Evolutionary conservation across 2,888 invertebrate species (phyloP).

Genomic region (Gisinianus flammeolus): DNA sequence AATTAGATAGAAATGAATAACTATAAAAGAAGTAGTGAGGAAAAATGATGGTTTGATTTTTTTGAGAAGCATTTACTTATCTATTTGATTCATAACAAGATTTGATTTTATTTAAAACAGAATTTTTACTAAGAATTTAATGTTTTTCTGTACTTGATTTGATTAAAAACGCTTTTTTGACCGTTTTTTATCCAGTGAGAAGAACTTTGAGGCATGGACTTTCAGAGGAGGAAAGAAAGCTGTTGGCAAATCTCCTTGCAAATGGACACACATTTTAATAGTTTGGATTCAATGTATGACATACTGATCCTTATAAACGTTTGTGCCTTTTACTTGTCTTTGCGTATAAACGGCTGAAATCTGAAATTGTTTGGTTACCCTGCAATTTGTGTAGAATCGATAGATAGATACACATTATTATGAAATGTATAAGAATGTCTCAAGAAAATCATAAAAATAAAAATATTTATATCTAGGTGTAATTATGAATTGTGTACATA

Average conservation of each 20-base stretch:
- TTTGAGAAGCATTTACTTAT: too few species aligned
- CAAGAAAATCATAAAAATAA: background rate
- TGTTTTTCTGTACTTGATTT: too few species aligned
- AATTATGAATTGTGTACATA: too few species aligned
- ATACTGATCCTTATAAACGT: background rate
- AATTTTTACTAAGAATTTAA: too few species aligned
- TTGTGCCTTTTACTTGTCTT: constrained; percentile 3
- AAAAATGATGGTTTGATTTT: too few species aligned
- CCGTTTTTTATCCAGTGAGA: constrained; percentile 79
- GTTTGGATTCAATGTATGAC: background rate
- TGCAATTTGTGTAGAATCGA: background rate
- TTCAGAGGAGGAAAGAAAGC: constrained; percentile 80
- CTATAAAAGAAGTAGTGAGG: too few species aligned
- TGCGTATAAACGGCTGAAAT: too few species aligned
- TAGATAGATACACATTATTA: too few species aligned
- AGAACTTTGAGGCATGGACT: constrained; percentile 81
- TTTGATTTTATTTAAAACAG: too few species aligned
- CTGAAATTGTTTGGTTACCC: background rate
- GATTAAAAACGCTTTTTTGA: too few species aligned
- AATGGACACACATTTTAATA: constrained; percentile 42
- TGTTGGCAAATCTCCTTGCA: constrained; percentile 68
- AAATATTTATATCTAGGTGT: background rate
- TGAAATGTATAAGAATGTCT: background rate
- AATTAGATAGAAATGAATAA: too few species aligned
- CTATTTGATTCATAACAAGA: too few species aligned